phyloP scores from a whole-genome alignment of 1,140 invertebrate species.

The Zaprionus kolodkinae region DNA sequence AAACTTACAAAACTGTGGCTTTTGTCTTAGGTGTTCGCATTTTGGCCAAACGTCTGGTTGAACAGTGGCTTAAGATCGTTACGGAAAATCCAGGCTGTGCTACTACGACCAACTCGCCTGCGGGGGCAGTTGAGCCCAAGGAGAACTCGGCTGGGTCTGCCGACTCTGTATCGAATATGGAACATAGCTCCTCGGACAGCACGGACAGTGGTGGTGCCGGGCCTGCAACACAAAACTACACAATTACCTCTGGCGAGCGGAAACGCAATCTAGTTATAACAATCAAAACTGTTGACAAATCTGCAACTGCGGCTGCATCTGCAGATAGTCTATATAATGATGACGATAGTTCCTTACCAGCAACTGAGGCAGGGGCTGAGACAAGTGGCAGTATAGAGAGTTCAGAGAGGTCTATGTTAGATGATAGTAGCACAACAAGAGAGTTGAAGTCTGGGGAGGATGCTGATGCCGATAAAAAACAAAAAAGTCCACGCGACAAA shows the following conservation, averaged over 20 bases:
- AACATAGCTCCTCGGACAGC: constrained; percentile 57
- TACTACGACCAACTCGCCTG: constrained; percentile 10
- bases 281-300: constrained; percentile 85
- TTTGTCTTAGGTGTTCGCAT: constrained; percentile 87
- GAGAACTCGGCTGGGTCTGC: neutral
- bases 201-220: constrained; percentile 49
- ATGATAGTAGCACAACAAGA: constrained; percentile 67
- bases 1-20: neutral
- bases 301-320: constrained; percentile 39
- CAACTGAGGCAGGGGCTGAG: constrained; percentile 40
- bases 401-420: constrained; percentile 64
- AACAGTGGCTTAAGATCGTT: constrained; percentile 95
- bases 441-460: constrained; percentile 62
- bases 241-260: constrained; percentile 67
- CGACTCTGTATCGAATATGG: constrained; percentile 25
- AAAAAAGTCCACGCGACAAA: constrained; percentile 66
- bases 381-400: constrained; percentile 41
- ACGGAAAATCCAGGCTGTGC: constrained; percentile 83
- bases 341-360: constrained; percentile 48
- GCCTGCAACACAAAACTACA: constrained; percentile 58
- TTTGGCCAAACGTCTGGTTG: constrained; percentile 92
- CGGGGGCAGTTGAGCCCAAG: constrained; percentile 9
- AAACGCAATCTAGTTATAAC: constrained; percentile 81
- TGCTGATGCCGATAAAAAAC: constrained; percentile 60
- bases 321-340: constrained; percentile 48